phyloP scores from a whole-genome alignment of 2,113 vertebrate genomes.

The Isichthys henryi region DNA sequence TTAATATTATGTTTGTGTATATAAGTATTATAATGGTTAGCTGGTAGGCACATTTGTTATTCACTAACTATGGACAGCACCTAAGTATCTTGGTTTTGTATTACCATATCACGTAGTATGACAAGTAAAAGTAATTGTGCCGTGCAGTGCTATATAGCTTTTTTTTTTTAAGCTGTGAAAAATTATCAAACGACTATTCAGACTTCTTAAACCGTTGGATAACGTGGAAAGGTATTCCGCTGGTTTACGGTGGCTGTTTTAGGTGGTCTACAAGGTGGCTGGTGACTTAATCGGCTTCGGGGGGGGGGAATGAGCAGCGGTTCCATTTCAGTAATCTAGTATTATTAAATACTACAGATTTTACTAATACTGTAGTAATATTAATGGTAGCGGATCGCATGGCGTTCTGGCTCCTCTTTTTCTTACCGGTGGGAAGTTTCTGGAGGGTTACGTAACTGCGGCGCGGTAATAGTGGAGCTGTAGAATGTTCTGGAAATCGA shows the following conservation, averaged over 20 bases:
- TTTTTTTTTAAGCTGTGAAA: background rate
- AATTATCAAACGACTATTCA: background rate
- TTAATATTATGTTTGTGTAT: background rate
- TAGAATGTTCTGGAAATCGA: conserved; percentile 28
- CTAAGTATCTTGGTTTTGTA: background rate
- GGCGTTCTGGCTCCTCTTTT: background rate
- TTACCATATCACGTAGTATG: background rate
- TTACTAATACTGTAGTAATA: background rate
- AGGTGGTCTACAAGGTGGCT: background rate
- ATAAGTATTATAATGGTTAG: background rate
- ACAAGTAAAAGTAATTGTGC: background rate
- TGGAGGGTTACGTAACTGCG: background rate
- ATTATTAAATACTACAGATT: background rate
- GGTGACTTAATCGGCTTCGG: background rate
- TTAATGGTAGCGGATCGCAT: background rate
- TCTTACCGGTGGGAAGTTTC: background rate
- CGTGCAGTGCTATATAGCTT: background rate
- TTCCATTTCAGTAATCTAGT: background rate
- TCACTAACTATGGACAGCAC: background rate
- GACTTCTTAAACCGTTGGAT: background rate
- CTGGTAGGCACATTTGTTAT: background rate
- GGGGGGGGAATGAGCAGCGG: background rate
- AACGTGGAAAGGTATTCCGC: background rate
- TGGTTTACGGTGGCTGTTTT: background rate
- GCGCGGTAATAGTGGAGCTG: background rate